Conservation (phyloP, 2,888 invertebrate species). For the Archaeoteleia sp. region DNA sequence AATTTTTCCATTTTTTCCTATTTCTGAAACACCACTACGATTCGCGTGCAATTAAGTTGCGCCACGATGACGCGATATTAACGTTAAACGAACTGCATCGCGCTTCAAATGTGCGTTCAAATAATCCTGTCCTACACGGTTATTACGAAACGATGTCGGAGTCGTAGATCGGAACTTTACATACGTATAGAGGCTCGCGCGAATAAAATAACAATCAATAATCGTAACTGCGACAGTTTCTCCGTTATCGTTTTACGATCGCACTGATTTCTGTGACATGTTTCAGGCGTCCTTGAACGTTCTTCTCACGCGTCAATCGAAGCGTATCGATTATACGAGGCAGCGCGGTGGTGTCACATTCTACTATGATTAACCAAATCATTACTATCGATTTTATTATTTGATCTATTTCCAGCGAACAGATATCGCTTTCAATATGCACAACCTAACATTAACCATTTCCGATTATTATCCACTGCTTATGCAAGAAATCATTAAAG, state of each 20-base stretch:
- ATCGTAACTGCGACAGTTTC: constrained; percentile 36
- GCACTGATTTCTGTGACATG: constrained; percentile 39
- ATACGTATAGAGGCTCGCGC: constrained; percentile 18
- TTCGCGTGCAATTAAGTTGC: too few species aligned
- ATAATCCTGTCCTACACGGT: not conserved
- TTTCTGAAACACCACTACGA: too few species aligned
- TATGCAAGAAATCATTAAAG: constrained; percentile 2
- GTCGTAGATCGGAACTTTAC: constrained; percentile 16
- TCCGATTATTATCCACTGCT: constrained; percentile 12
- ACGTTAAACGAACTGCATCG: too few species aligned
- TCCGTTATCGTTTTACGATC: constrained; percentile 26
- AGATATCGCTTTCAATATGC: constrained; percentile 14
- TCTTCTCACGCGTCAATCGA: constrained; percentile 46
- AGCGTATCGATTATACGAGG: constrained; percentile 36
- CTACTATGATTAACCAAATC: constrained; percentile 16
- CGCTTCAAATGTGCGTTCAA: too few species aligned
- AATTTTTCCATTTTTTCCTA: too few species aligned
- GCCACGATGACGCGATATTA: too few species aligned
- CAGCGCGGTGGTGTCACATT: not conserved
- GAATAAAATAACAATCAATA: constrained; percentile 51
- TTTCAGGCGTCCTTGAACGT: constrained; percentile 49
- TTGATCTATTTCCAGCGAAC: constrained; percentile 1
- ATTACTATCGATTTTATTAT: constrained; percentile 3
- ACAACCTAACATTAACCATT: constrained; percentile 11
- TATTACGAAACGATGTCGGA: constrained; percentile 23